These are phyloP conservation scores for Samia ricini DNA, from an alignment of 1,140 invertebrate genomes.

Conservation along the genomic window DNA sequence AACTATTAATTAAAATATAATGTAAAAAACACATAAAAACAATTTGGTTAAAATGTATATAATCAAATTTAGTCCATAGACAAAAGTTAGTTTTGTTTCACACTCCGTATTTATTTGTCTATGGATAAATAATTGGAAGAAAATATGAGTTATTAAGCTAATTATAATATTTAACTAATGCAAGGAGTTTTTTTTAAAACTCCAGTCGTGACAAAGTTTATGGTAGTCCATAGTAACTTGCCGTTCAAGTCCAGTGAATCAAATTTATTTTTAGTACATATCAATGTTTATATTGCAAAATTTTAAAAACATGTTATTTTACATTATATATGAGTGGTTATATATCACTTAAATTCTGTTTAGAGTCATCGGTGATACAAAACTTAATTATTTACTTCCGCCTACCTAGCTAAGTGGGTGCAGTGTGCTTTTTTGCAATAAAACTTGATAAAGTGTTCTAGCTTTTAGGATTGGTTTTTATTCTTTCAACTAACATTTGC, in stretches of 20 bases:
- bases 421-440: no score
- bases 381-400: no score
- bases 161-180: no score
- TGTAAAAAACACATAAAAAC: neutral
- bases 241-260: constrained; percentile 3
- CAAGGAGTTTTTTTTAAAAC: neutral
- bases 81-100: neutral
- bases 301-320: neutral
- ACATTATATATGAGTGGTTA: no score
- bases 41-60: neutral
- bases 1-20: neutral
- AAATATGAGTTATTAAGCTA: no score
- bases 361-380: neutral
- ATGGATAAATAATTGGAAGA: no score
- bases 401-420: no score
- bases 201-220: neutral
- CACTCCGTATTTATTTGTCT: no score
- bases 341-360: neutral
- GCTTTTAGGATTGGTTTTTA: no score
- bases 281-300: neutral
- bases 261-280: constrained; percentile 1
- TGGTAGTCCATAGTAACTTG: neutral
- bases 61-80: neutral
- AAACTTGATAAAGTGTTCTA: no score
- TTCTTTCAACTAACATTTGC: no score